These are phyloP conservation scores for Lagodon rhomboides DNA, from an alignment of 2,797 vertebrate genomes.

Conservation along the genomic window DNA sequence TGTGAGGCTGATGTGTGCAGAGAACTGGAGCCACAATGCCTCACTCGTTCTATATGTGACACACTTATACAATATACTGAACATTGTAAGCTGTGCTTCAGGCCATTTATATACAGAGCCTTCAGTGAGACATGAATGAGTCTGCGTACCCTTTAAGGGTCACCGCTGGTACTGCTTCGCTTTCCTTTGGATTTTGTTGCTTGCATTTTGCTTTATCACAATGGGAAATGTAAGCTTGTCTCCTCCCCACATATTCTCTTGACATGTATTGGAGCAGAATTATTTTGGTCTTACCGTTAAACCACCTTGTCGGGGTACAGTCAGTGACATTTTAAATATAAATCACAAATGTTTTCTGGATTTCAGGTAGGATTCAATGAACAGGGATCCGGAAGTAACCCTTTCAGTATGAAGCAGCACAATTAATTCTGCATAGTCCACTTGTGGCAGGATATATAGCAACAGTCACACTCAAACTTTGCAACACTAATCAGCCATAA, in stretches of 20 bases:
- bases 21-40: conserved; percentile 5
- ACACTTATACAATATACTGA: conserved; percentile 17
- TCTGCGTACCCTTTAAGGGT: conserved; percentile 12
- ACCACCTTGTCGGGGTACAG: background rate
- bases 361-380: background rate
- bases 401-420: background rate
- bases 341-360: background rate
- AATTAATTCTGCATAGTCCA: background rate
- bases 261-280: background rate
- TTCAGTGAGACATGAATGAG: conserved; percentile 26
- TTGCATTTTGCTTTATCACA: background rate
- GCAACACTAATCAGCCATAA: too few species aligned
- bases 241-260: background rate
- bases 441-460: background rate
- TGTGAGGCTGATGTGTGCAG: conserved; percentile 3
- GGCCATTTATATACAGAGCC: conserved; percentile 24
- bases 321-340: conserved; percentile 15
- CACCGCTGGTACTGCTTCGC: background rate
- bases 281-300: background rate
- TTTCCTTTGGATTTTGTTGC: conserved; percentile 13
- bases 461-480: background rate
- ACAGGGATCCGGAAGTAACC: background rate
- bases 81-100: conserved; percentile 25
- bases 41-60: conserved; percentile 27
- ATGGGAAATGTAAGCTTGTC: background rate